Base-by-base conservation (phyloP, 1,140 invertebrate species). In the Nephila pilipes region DNA sequence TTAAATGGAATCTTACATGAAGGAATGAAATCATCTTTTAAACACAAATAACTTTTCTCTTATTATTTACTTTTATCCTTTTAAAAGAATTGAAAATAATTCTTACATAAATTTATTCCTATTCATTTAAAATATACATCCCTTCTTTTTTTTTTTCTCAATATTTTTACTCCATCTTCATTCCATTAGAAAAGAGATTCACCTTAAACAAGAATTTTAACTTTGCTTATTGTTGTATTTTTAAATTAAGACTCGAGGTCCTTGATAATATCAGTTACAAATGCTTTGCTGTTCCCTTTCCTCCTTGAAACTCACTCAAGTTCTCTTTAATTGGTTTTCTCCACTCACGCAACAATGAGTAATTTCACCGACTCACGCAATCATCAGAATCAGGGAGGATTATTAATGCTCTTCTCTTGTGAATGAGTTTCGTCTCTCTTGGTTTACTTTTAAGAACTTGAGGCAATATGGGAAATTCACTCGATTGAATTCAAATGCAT, bases 301-400 rank as follows among this genome's bases (percentile, higher is more conserved):
- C 63, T 65, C 63, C 22, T n/a, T 65, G 25, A 14, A 75, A 32
- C 32, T 18, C 32, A 75, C 81, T 83, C 81, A 83, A 83, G 81
- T 83, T 83, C 36, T 57, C 81, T 83, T 54, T 88, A 88, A 88
- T 88, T 65, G 87, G 87, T 88, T 88, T 83, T 83, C 60, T 69
- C 63, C 38, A 69, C 63, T 69, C 87, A 88, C 87, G 87, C 87
- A 65, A 88, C 63, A 46, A 63, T 88, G 65, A 88, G 58, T 88
- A 88, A 88, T 88, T 69, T 69, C 63, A 14, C 65, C 60, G 54
- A 69, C 58, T 75, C 87, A 88, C 87, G 87, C 87, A n/a, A 88
- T 88, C 87, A 88, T 88, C 65, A 88, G 22, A 69, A 88, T 88
- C 63, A 29, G 69, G 46, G 87, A 69, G 38, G 81, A 46, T 88